These are phyloP conservation scores for Shinisaurus crocodilurus DNA, from an alignment of 2,113 vertebrate genomes.

Conservation along the genomic window DNA sequence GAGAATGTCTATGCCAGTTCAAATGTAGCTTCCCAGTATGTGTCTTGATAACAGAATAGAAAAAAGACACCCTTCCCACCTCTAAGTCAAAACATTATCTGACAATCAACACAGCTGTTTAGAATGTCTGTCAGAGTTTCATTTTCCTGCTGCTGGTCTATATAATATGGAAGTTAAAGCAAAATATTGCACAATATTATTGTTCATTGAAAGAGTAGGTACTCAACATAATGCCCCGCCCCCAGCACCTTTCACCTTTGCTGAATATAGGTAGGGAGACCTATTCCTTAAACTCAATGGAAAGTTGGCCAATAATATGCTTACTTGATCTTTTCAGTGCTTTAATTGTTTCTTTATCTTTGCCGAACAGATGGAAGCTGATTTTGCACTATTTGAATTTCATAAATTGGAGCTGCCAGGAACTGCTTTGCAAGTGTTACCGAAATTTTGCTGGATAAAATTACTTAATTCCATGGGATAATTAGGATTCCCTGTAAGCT, in stretches of 20 bases:
- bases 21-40: constrained; percentile 59
- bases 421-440: constrained; percentile 56
- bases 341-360: constrained; percentile 58
- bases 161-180: not conserved
- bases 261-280: not conserved
- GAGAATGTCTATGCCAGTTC: constrained; percentile 38
- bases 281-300: not conserved
- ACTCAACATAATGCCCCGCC: not conserved
- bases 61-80: not conserved
- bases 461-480: constrained; percentile 55
- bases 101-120: constrained; percentile 8
- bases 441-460: constrained; percentile 62
- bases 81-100: constrained; percentile 11
- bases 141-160: constrained; percentile 29
- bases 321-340: constrained; percentile 49
- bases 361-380: constrained; percentile 61
- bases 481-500: constrained; percentile 50
- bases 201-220: not conserved
- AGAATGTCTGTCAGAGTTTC: constrained; percentile 11
- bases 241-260: not conserved
- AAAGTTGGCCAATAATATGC: constrained; percentile 52
- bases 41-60: constrained; percentile 14
- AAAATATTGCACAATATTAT: not conserved
- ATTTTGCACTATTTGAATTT: constrained; percentile 69
- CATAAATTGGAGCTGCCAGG: constrained; percentile 59